Percentiles rank a stretch among this genome's conserved stretches.
These are phyloP conservation scores for Clinocottus analis DNA, from an alignment of 2,113 vertebrate genomes.

Conservation along the genomic window DNA sequence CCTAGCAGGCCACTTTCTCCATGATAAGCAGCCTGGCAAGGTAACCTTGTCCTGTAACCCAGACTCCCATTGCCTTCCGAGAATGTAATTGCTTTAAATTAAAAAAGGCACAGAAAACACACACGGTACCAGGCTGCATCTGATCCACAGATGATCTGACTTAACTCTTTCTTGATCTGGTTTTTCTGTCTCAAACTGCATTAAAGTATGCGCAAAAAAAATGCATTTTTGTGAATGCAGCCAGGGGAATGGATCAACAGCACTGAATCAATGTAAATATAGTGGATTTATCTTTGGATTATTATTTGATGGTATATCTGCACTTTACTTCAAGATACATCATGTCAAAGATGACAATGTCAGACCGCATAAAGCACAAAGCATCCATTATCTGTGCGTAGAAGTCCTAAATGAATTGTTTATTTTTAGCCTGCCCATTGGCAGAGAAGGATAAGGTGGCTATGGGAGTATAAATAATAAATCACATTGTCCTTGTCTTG, in stretches of 20 bases:
- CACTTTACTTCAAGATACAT: slow-evolving; percentile 50
- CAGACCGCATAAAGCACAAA: slow-evolving; percentile 46
- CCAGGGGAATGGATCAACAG: slow-evolving; percentile 7
- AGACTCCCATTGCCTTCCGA: slow-evolving; percentile 67
- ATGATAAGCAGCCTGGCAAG: slow-evolving; percentile 85
- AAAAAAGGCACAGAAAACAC: slow-evolving; percentile 66
- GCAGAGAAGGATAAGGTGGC: slow-evolving; percentile 80
- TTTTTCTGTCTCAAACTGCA: slow-evolving; percentile 8
- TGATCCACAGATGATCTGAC: slow-evolving; percentile 49
- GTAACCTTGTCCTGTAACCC: slow-evolving; percentile 86
- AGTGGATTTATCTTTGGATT: slow-evolving; percentile 1
- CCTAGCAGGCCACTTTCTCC: slow-evolving; percentile 80
- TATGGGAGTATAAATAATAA: slow-evolving; percentile 85
- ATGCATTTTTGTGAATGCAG: background rate
- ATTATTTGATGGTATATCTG: slow-evolving; percentile 38
- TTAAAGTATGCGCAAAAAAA: slow-evolving; percentile 3
- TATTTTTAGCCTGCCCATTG: slow-evolving; percentile 81
- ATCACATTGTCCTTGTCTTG: slow-evolving; percentile 83
- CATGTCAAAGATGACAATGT: slow-evolving; percentile 54
- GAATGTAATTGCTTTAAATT: slow-evolving; percentile 74
- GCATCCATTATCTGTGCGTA: slow-evolving; percentile 72
- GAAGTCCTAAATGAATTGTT: slow-evolving; percentile 77
- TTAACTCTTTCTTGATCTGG: slow-evolving; percentile 17
- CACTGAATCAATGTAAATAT: slow-evolving; percentile 20
- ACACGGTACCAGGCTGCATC: slow-evolving; percentile 41